Conservation (phyloP, 2,797 vertebrate genomes). For the Myiotriccus ornatus region DNA sequence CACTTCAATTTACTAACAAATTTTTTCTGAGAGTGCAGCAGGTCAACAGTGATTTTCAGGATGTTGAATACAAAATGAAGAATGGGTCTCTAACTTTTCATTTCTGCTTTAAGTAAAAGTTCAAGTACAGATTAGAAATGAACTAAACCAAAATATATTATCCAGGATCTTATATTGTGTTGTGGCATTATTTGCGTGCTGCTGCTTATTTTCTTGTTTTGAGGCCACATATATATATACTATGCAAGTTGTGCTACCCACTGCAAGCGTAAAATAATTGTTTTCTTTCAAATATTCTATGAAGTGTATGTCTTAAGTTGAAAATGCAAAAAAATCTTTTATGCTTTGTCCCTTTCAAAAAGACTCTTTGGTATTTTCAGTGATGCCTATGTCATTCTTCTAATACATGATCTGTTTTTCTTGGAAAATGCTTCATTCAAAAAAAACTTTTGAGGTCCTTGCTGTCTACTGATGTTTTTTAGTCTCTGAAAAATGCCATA, state of each 20-base stretch:
- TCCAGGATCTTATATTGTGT: neutral
- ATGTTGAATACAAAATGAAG: neutral
- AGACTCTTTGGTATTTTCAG: neutral
- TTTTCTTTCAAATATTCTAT: neutral
- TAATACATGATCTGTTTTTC: neutral
- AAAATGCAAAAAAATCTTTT: neutral
- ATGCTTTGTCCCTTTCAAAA: neutral
- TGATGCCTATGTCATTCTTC: neutral
- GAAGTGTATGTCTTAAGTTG: neutral
- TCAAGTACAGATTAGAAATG: neutral
- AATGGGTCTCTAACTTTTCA: neutral
- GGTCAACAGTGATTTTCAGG: neutral
- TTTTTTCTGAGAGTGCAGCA: neutral
- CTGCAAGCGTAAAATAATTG: neutral
- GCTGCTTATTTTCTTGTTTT: neutral
- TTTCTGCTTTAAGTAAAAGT: neutral
- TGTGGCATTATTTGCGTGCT: neutral
- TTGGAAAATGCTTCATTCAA: neutral
- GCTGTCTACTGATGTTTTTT: neutral
- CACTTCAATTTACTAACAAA: neutral
- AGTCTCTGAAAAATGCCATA: neutral
- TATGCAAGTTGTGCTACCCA: neutral
- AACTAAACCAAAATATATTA: neutral
- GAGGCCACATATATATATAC: neutral
- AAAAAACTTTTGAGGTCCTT: neutral